A percentile compares a stretch with the other conserved stretches of the same genome.
Conservation (phyloP, 2,113 vertebrate species). For the Empidonax traillii region DNA sequence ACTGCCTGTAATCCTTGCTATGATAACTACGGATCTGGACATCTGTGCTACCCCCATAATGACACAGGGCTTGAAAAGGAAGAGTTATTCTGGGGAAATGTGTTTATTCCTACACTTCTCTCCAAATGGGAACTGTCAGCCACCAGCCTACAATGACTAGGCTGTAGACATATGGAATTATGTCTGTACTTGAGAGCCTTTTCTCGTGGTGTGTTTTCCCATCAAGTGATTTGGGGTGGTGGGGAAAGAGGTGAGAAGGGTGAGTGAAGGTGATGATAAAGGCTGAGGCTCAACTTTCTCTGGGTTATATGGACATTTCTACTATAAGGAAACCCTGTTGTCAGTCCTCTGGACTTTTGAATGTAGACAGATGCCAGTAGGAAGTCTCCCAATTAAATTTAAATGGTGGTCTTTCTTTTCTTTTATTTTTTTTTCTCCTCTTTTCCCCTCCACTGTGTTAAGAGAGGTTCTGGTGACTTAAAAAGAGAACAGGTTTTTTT, state of each 20-base stretch:
- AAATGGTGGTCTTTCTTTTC: accelerated
- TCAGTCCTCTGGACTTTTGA: not conserved
- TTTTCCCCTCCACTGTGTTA: accelerated
- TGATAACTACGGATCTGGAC: not conserved
- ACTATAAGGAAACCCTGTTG: not conserved
- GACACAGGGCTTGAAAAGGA: not conserved
- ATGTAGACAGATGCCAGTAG: not conserved
- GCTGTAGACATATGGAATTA: not conserved
- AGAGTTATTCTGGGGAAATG: not conserved
- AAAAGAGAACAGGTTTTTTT: not conserved
- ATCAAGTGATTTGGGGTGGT: not conserved
- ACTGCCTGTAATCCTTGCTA: not conserved
- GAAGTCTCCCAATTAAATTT: not conserved
- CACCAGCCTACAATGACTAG: not conserved
- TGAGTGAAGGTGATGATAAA: not conserved
- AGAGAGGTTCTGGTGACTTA: not conserved
- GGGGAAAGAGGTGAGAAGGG: no score
- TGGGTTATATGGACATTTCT: not conserved
- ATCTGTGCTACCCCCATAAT: not conserved
- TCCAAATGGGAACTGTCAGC: not conserved
- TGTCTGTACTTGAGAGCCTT: not conserved
- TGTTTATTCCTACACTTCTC: not conserved
- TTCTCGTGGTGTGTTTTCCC: not conserved
- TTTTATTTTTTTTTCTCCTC: accelerated
- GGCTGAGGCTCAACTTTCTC: not conserved